These are phyloP conservation scores for Chalcis sispes DNA, from an alignment of 2,888 invertebrate species.

Conservation along the genomic window DNA sequence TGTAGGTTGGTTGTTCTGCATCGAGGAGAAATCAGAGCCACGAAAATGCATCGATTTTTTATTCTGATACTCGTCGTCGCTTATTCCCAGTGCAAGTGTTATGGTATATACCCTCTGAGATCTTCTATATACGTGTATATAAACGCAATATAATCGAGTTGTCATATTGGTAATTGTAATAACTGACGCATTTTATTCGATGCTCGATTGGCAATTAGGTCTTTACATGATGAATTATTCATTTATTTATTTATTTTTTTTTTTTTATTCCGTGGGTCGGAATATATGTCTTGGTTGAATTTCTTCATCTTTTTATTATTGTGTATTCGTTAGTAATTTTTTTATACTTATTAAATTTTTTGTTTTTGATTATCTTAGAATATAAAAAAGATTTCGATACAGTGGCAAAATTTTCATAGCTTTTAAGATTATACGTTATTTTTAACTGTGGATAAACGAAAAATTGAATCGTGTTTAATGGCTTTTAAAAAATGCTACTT, in stretches of 20 bases:
- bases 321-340: neutral
- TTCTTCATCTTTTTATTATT: slow-evolving; percentile 27
- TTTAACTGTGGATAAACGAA: neutral
- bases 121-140: neutral
- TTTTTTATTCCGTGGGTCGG: no score
- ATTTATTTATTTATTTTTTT: no score
- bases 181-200: slow-evolving; percentile 61
- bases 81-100: neutral
- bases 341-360: no score
- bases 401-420: neutral
- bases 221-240: slow-evolving; percentile 29
- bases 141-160: slow-evolving; percentile 23
- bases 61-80: neutral
- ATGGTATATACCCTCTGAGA: no score
- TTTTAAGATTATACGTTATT: no score
- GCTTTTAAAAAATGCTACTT: no score
- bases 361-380: neutral
- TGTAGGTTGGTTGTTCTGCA: slow-evolving; percentile 28
- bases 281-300: neutral
- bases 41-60: neutral
- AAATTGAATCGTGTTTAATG: no score
- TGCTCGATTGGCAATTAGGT: slow-evolving; percentile 57
- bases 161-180: slow-evolving; percentile 32
- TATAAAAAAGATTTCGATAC: neutral
- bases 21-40: slow-evolving; percentile 24